A percentile compares a stretch with the other conserved stretches of the same genome.
Conservation (phyloP, 1,140 invertebrate genomes). For the Phenacoccus solenopsis region DNA sequence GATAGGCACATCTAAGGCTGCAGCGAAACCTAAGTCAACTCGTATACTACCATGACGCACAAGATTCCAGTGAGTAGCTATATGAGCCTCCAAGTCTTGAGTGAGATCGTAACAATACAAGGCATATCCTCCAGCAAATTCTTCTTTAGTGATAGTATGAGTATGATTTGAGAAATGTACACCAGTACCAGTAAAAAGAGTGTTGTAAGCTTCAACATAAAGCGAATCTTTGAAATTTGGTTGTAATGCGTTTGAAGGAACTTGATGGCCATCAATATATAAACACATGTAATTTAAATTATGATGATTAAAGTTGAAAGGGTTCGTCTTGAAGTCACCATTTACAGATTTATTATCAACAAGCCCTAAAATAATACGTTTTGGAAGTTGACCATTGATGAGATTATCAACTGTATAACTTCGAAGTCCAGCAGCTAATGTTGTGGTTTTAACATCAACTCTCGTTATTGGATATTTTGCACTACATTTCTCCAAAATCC, state of each 20-base stretch:
- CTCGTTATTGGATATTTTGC: constrained; percentile 34
- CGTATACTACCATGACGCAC: constrained; percentile 29
- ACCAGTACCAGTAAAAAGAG: constrained; percentile 32
- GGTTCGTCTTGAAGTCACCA: constrained; percentile 14
- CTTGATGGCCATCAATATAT: constrained; percentile 31
- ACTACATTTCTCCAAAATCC: constrained; percentile 30
- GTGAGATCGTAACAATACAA: constrained; percentile 31
- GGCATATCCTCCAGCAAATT: constrained; percentile 27
- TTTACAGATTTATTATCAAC: constrained; percentile 23
- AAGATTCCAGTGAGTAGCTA: constrained; percentile 30
- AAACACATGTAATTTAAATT: constrained; percentile 29
- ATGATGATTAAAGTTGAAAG: constrained; percentile 23
- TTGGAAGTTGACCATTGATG: constrained; percentile 23
- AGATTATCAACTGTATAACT: constrained; percentile 32
- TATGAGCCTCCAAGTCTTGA: constrained; percentile 32
- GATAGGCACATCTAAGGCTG: constrained; percentile 27
- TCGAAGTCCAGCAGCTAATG: constrained; percentile 30
- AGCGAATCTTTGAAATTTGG: constrained; percentile 23
- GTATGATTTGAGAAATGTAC: constrained; percentile 29
- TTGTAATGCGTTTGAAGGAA: constrained; percentile 26
- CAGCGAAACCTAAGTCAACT: constrained; percentile 30
- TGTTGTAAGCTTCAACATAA: constrained; percentile 30
- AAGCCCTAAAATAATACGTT: constrained; percentile 22
- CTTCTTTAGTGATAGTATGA: constrained; percentile 25
- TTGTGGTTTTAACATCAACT: constrained; percentile 32